phyloP scores from a whole-genome alignment of 2,797 vertebrate species.

The Miichthys miiuy region DNA sequence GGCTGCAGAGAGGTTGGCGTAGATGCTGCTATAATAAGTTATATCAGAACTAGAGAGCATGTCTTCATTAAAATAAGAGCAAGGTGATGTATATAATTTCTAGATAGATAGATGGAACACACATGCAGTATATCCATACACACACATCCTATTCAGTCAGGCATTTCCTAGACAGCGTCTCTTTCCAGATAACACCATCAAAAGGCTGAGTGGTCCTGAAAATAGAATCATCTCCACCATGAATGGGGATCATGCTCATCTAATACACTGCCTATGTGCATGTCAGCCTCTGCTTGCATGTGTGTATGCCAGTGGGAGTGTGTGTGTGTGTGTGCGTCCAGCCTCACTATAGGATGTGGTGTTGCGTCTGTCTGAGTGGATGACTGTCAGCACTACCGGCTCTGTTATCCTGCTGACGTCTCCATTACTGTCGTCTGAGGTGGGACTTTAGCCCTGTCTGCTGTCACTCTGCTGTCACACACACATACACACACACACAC shows the following conservation, averaged over 20 bases:
- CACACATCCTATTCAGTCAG: slow-evolving; percentile 24
- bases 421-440: slow-evolving; percentile 64
- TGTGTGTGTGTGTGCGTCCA: slow-evolving; percentile 23
- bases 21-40: too few species aligned
- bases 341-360: slow-evolving; percentile 21
- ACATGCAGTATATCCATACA: neutral
- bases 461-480: slow-evolving; percentile 50
- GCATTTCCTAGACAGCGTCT: slow-evolving; percentile 47
- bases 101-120: slow-evolving; percentile 2
- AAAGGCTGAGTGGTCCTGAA: slow-evolving; percentile 66
- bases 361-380: slow-evolving; percentile 51
- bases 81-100: too few species aligned
- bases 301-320: neutral
- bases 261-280: slow-evolving; percentile 54
- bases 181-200: slow-evolving; percentile 65
- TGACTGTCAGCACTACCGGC: slow-evolving; percentile 56
- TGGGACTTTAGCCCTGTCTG: slow-evolving; percentile 41
- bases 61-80: too few species aligned
- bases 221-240: slow-evolving; percentile 65
- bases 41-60: too few species aligned
- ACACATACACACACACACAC: slow-evolving; percentile 5
- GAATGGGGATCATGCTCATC: slow-evolving; percentile 67
- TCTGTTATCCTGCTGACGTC: slow-evolving; percentile 61
- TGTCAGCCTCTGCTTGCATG: slow-evolving; percentile 11
- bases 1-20: too few species aligned